Evolutionary conservation across 2,888 invertebrate genomes (phyloP), one percentile per base, ranked within the genome.

Genomic region (Phytoseiulus persimilis): DNA sequence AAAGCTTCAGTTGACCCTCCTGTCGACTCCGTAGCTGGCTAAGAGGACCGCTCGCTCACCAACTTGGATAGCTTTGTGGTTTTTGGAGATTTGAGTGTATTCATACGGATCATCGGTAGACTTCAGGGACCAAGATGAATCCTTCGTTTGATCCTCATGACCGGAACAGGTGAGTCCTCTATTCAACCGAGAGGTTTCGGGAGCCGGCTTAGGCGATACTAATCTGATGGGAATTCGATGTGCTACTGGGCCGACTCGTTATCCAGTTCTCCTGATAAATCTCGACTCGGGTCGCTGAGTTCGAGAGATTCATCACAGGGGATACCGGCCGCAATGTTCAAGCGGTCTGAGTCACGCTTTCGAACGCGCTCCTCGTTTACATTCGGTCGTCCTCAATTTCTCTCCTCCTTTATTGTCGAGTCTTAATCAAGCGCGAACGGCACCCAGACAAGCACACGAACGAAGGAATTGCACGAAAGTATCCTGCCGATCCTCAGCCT

Each of bases 131-230:
- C 87, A 33, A 18, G n/a, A 87, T 87, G 87, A n/a, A n/a, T 32
- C 28, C 33, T 3, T 31, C 87, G 5, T 87, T 87, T 23, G 87
- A 87, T 45, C 87, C 87, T 39, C 87, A 87, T 18, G 87, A 87
- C 31, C 87, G 87, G 33, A 87, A 87, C 87, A 87, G 87, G 87
- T 87, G 45, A 87, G 87, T 45, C 18, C 9, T 14, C 18, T 2
- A 23, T 28, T 11, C 65, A 28, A 65, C 65, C 65, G 18, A 65
- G 28, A 14, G 1, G 14, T 3, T 28, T 28, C 5, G 65, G 65
- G 23, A 14, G 28, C 65, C 65, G 65, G 65, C 18, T 1, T 46
- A 6, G 46, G 6, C 46, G 46, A 14, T 46, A 14, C 46, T 46
- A 46, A 14, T 65, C 65, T 28, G 28, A 23, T 28, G 1, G 65